Evolutionary conservation across 30 jellyfish, hydroid and myxozoan genomes (phyloP).

Genomic region (Pelagia noctiluca): DNA sequence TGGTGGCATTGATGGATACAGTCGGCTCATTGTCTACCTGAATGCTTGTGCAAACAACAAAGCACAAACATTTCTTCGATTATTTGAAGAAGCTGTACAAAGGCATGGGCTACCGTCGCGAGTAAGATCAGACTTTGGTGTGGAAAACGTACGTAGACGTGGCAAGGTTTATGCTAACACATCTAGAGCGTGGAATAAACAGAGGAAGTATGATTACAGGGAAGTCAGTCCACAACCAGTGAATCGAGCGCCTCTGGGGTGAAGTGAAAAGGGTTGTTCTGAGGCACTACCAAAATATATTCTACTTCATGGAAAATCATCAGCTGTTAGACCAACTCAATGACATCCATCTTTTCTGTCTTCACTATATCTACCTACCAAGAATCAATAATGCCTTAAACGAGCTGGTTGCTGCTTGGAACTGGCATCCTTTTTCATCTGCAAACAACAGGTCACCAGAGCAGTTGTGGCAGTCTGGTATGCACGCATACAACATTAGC

Average conservation of each 20-base stretch:
- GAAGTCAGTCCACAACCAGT: conserved; percentile 2
- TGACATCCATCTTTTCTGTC: conserved; percentile 28
- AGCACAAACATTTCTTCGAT: neutral
- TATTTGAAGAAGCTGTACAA: conserved; percentile 30
- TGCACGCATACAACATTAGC: too few relatives aligned
- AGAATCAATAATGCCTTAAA: conserved; percentile 3
- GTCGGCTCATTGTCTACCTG: neutral
- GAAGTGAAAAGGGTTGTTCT: conserved; percentile 13
- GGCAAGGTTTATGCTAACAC: neutral
- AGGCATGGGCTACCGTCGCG: conserved; percentile 18
- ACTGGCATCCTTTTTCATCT: neutral
- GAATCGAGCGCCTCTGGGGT: conserved; percentile 31
- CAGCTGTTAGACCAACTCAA: neutral
- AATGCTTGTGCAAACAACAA: neutral
- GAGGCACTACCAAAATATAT: conserved; percentile 13
- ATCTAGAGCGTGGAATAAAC: conserved; percentile 13
- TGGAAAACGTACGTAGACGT: conserved; percentile 24
- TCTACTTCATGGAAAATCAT: conserved; percentile 15
- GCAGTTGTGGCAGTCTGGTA: conserved; percentile 11
- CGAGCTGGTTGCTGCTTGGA: conserved; percentile 5
- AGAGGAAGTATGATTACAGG: conserved; percentile 24
- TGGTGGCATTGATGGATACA: conserved; percentile 40
- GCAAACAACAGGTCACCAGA: neutral
- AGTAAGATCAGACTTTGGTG: conserved; percentile 18
- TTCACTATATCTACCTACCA: conserved; percentile 31